Conservation (phyloP, 2,113 vertebrate genomes). For the Symphodus melops region DNA sequence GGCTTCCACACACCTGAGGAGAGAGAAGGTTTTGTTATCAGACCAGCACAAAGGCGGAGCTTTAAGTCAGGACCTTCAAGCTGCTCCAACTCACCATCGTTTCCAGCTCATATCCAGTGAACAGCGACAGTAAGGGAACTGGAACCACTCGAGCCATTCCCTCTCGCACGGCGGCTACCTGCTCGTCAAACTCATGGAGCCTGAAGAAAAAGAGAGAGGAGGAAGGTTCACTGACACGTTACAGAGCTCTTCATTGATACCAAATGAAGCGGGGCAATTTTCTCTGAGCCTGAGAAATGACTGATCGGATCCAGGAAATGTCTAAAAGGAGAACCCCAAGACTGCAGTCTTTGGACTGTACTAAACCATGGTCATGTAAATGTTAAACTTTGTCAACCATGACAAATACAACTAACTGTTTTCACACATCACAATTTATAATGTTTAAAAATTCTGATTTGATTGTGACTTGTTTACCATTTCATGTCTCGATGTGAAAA, state of each 20-base stretch:
- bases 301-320: too few species aligned
- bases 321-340: too few species aligned
- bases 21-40: background rate
- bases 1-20: slow-evolving; percentile 95
- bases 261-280: background rate
- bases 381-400: too few species aligned
- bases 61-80: fast-evolving
- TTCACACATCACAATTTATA: too few species aligned
- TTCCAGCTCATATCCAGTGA: slow-evolving; percentile 97
- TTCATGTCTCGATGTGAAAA: too few species aligned
- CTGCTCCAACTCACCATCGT: slow-evolving; percentile 88
- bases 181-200: slow-evolving; percentile 98
- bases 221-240: background rate
- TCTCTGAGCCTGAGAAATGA: too few species aligned
- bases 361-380: too few species aligned
- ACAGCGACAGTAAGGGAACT: slow-evolving; percentile 95
- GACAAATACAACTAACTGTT: too few species aligned
- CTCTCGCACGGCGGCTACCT: slow-evolving; percentile 96
- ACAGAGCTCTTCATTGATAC: background rate
- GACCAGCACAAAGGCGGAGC: background rate
- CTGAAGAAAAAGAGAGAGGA: slow-evolving; percentile 70
- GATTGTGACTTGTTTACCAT: too few species aligned
- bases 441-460: too few species aligned
- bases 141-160: slow-evolving; percentile 98
- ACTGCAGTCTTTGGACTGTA: too few species aligned